Evolutionary conservation across 1,140 invertebrate species (phyloP).

Genomic region (Drosophila suzukii): DNA sequence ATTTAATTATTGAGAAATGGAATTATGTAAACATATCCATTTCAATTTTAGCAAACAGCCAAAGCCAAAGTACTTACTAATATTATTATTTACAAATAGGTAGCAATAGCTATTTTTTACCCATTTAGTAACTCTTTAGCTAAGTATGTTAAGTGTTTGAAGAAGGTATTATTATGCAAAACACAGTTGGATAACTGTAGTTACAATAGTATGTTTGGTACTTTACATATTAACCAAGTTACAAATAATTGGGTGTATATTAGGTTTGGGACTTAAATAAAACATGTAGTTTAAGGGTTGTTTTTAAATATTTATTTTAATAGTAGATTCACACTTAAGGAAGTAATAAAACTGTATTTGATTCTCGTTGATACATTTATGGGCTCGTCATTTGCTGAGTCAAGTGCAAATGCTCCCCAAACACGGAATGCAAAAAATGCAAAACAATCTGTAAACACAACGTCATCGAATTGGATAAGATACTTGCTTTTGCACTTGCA

Average conservation of each 20-base stretch:
- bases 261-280: too few species aligned
- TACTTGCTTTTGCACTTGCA: conserved; percentile 20
- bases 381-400: neutral
- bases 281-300: too few species aligned
- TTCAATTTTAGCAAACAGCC: neutral
- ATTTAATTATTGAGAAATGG: neutral
- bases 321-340: neutral
- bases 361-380: neutral
- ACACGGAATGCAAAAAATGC: conserved; percentile 8
- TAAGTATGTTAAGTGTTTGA: neutral
- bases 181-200: neutral
- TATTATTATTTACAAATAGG: conserved; percentile 4
- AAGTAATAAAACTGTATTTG: neutral
- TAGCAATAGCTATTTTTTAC: neutral
- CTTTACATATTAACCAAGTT: neutral
- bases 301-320: too few species aligned
- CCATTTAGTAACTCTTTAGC: neutral
- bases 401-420: conserved; percentile 37
- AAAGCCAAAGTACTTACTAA: neutral
- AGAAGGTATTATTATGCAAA: neutral
- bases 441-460: conserved; percentile 63
- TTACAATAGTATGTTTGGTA: neutral
- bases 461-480: conserved; percentile 57
- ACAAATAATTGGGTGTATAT: neutral
- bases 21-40: neutral